phyloP scores from a whole-genome alignment of 2,888 invertebrate genomes.

The Villa cingulata region DNA sequence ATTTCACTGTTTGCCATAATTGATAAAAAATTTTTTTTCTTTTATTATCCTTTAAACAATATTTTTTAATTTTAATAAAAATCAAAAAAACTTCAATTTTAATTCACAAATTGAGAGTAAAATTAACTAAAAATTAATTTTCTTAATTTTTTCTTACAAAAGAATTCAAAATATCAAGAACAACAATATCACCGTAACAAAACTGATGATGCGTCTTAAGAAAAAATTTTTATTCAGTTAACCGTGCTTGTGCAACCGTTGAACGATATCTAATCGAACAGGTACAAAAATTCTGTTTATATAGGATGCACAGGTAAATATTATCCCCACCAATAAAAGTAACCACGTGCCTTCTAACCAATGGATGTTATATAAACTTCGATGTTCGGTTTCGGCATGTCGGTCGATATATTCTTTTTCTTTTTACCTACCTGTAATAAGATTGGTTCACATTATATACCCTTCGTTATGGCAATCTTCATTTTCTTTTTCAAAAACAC shows the following conservation, averaged over 20 bases:
- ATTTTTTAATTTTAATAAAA: too few species aligned
- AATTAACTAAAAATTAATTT: background rate
- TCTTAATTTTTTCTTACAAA: background rate
- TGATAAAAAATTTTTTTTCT: background rate
- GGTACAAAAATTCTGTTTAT: background rate
- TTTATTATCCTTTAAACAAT: background rate
- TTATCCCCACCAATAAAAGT: slow-evolving; percentile 9
- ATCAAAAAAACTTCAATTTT: too few species aligned
- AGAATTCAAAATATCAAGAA: too few species aligned
- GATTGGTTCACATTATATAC: slow-evolving; percentile 5
- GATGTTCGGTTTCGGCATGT: slow-evolving; percentile 4
- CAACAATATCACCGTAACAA: too few species aligned
- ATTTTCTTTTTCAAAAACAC: background rate
- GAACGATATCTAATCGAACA: background rate
- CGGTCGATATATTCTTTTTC: too few species aligned
- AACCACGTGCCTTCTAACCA: slow-evolving; percentile 12
- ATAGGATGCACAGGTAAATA: background rate
- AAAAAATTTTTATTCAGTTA: background rate
- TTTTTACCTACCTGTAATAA: too few species aligned
- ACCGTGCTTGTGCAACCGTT: background rate
- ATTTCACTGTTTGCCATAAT: slow-evolving; percentile 34
- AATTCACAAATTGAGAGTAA: background rate
- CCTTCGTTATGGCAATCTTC: background rate
- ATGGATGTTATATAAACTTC: slow-evolving; percentile 8
- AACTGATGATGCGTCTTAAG: background rate